Conservation (phyloP, 2,888 invertebrate genomes). For the Hoplodrina blanda region DNA sequence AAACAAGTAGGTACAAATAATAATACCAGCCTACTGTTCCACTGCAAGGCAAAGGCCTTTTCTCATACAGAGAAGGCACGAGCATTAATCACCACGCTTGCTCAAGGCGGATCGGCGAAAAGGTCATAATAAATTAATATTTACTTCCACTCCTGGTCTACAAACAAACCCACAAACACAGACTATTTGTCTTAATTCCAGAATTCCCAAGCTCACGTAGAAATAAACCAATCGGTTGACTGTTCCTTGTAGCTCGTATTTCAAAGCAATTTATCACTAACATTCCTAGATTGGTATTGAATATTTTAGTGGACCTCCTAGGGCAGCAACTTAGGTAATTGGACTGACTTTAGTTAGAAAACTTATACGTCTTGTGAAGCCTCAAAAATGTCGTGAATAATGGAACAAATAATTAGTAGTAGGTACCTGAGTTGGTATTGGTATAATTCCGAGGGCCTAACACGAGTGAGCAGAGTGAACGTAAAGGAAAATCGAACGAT, state of each 20-base stretch:
- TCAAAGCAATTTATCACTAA: slow-evolving; percentile 38
- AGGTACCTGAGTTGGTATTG: neutral
- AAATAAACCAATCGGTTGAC: slow-evolving; percentile 35
- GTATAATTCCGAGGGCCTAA: too few relatives aligned
- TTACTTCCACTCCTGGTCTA: neutral
- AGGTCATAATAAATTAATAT: too few relatives aligned
- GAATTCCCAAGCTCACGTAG: slow-evolving; percentile 16
- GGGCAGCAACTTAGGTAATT: slow-evolving; percentile 38
- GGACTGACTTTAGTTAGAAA: slow-evolving; percentile 16
- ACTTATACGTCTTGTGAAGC: slow-evolving; percentile 4
- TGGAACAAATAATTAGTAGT: slow-evolving; percentile 18
- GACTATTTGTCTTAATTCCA: slow-evolving; percentile 33
- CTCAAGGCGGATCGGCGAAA: too few relatives aligned
- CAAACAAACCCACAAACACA: slow-evolving; percentile 1
- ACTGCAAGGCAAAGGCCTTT: too few relatives aligned
- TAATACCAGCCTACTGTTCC: too few relatives aligned
- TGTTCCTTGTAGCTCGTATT: slow-evolving; percentile 23
- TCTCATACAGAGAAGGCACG: too few relatives aligned
- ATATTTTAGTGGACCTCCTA: slow-evolving; percentile 36
- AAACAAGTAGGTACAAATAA: too few relatives aligned
- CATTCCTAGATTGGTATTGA: slow-evolving; percentile 46
- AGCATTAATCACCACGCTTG: too few relatives aligned
- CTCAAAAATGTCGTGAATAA: slow-evolving; percentile 30
- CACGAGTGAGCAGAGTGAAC: too few relatives aligned
- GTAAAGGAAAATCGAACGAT: too few relatives aligned